Evolutionary conservation across 2,888 invertebrate species (phyloP).

Genomic region (Anoplius nigerrimus): DNA sequence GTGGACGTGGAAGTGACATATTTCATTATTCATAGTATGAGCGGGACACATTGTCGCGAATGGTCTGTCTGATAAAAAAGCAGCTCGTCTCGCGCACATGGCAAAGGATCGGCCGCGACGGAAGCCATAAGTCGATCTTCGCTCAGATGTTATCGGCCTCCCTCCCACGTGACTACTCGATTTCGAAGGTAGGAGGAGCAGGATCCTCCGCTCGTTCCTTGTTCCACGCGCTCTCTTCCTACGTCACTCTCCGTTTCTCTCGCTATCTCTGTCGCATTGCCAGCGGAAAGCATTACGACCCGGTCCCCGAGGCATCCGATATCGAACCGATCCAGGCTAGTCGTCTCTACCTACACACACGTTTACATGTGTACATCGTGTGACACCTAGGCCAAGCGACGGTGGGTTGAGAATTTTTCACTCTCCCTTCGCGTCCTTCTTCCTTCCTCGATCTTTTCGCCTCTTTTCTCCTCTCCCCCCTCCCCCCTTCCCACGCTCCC

Average conservation of each 20-base stretch:
- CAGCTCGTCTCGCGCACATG: background rate
- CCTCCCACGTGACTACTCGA: slow-evolving; percentile 40
- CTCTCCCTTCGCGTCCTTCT: background rate
- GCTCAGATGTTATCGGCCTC: slow-evolving; percentile 47
- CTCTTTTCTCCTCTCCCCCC: background rate
- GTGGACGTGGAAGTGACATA: too few relatives aligned
- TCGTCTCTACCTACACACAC: slow-evolving; percentile 45
- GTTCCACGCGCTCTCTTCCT: slow-evolving; percentile 29
- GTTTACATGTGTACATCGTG: background rate
- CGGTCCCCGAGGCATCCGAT: slow-evolving; percentile 50
- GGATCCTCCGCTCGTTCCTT: slow-evolving; percentile 24
- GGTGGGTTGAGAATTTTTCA: background rate
- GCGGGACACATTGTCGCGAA: too few relatives aligned
- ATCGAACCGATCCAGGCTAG: slow-evolving; percentile 38
- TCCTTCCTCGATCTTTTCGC: slow-evolving; percentile 4
- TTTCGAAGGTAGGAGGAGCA: slow-evolving; percentile 33
- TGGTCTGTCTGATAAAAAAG: too few relatives aligned
- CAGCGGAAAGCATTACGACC: slow-evolving; percentile 49
- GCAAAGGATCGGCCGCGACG: slow-evolving; percentile 29
- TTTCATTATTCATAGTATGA: too few relatives aligned
- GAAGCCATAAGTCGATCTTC: slow-evolving; percentile 56
- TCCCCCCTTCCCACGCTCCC: background rate
- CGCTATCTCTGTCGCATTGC: slow-evolving; percentile 25
- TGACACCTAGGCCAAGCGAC: background rate
- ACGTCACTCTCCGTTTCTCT: slow-evolving; percentile 1